phyloP scores from a whole-genome alignment of 2,888 invertebrate species.

The Mystacides longicornis region DNA sequence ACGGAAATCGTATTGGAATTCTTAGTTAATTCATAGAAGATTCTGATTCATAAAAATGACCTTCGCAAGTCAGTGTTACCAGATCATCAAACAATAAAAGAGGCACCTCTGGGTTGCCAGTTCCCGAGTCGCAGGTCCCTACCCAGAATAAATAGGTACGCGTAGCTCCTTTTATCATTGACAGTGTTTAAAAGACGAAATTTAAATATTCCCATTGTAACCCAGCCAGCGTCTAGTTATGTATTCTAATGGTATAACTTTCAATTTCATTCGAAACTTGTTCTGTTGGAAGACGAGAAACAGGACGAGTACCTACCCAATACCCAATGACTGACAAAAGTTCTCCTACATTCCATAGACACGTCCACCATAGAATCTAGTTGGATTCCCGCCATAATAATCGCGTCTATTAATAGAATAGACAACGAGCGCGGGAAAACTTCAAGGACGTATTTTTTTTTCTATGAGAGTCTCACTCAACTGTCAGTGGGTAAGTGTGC shows the following conservation, averaged over 20 bases:
- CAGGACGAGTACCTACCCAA: background rate
- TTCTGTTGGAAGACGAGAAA: background rate
- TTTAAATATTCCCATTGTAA: background rate
- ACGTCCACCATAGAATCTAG: background rate
- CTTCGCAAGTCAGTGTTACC: no score
- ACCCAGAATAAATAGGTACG: background rate
- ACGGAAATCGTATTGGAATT: no score
- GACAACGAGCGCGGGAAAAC: background rate
- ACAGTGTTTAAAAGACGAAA: background rate
- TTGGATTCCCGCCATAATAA: background rate
- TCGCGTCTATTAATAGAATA: background rate
- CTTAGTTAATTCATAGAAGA: no score
- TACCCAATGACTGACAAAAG: background rate
- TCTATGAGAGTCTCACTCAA: no score
- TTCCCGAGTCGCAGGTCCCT: background rate
- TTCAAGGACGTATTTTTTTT: constrained; percentile 1
- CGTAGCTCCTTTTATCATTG: background rate
- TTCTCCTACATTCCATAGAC: constrained; percentile 2
- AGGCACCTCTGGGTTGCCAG: background rate
- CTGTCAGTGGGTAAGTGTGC: background rate
- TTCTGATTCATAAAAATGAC: no score
- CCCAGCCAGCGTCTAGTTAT: background rate
- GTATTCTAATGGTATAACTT: background rate
- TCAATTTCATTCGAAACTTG: background rate
- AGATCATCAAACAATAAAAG: no score